Evolutionary conservation across 92 coral and sea anemone genomes (phyloP).

Genomic region (Epizoanthus scotinus): DNA sequence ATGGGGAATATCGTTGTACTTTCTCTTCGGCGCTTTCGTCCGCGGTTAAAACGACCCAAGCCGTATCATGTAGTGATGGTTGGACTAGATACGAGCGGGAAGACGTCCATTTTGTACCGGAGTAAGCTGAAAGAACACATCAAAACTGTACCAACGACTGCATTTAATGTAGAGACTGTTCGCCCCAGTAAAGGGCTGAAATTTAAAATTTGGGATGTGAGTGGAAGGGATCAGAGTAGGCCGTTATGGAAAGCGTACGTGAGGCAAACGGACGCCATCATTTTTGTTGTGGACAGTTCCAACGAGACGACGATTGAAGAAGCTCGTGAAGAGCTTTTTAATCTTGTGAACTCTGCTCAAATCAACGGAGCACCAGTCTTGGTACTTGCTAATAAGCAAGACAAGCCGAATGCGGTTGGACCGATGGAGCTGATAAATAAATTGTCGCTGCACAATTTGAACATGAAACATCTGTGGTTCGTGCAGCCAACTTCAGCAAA

Average conservation of each 20-base stretch:
- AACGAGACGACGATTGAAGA: slow-evolving; percentile 88
- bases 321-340: slow-evolving; percentile 92
- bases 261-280: slow-evolving; percentile 85
- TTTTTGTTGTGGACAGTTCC: slow-evolving; percentile 95
- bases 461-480: slow-evolving; percentile 86
- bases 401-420: slow-evolving; percentile 77
- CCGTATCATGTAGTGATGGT: slow-evolving; percentile 95
- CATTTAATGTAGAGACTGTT: slow-evolving; percentile 93
- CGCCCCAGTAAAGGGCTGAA: slow-evolving; percentile 84
- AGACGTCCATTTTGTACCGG: slow-evolving; percentile 93
- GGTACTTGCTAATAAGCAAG: slow-evolving; percentile 94
- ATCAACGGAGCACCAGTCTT: slow-evolving; percentile 92
- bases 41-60: slow-evolving; percentile 67
- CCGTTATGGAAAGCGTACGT: slow-evolving; percentile 98
- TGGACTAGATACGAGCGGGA: slow-evolving; percentile 95
- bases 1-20: slow-evolving; percentile 81
- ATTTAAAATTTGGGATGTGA: slow-evolving; percentile 95
- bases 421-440: slow-evolving; percentile 76
- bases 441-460: slow-evolving; percentile 76
- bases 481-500: slow-evolving; percentile 93
- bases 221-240: slow-evolving; percentile 94
- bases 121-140: slow-evolving; percentile 82
- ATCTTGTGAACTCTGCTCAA: slow-evolving; percentile 94
- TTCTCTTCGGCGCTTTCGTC: slow-evolving; percentile 79
- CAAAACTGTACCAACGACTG: slow-evolving; percentile 77